Evolutionary conservation across 2,797 vertebrate genomes (phyloP).

Genomic region (Phoebastria nigripes): DNA sequence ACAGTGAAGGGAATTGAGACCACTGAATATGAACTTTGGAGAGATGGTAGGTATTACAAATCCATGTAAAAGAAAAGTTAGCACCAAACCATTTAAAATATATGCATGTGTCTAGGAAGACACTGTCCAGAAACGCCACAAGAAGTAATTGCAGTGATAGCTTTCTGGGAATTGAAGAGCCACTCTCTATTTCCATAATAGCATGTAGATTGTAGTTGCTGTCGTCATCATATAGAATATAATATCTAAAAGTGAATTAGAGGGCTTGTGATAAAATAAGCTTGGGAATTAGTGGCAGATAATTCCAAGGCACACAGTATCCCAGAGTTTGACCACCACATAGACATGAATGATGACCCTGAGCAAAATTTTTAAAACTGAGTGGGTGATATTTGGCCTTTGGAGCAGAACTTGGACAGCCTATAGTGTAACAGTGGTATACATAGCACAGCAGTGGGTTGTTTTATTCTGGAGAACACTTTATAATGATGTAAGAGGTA

Average conservation of each 20-base stretch:
- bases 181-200: background rate
- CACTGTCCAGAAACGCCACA: background rate
- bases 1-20: background rate
- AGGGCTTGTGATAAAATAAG: background rate
- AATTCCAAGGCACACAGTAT: background rate
- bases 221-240: background rate
- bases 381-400: slow-evolving; percentile 6
- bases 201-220: background rate
- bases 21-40: background rate
- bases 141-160: background rate
- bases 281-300: background rate
- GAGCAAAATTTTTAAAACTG: background rate
- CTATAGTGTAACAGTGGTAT: background rate
- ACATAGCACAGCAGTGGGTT: background rate
- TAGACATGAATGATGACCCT: background rate
- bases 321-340: background rate
- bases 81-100: background rate
- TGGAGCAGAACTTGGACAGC: background rate
- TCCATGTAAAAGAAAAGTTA: background rate
- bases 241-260: background rate
- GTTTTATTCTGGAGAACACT: slow-evolving; percentile 4
- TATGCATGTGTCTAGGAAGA: background rate
- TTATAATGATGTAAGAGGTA: slow-evolving; percentile 53
- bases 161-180: background rate
- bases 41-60: background rate